A percentile compares a stretch with the other conserved stretches of the same genome.
Conservation (phyloP, 2,113 vertebrate species). For the Micromys minutus region DNA sequence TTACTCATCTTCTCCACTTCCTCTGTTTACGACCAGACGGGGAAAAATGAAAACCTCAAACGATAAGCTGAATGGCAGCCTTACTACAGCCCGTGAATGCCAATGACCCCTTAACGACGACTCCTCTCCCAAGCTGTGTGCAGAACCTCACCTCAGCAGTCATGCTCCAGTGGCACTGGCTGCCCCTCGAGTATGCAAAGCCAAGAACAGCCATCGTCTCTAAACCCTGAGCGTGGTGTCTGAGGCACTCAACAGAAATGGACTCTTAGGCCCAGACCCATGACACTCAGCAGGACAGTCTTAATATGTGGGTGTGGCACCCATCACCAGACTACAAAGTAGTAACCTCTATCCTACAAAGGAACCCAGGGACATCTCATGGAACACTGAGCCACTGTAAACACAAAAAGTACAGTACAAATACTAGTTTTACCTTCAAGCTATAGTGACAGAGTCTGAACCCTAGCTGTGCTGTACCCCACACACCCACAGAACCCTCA, state of each 20-base stretch:
- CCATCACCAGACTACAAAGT: neutral
- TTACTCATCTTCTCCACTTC: slow-evolving; percentile 97
- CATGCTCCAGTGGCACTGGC: neutral
- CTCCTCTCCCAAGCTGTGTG: neutral
- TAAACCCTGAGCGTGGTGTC: neutral
- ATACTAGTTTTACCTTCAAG: neutral
- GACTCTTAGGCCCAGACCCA: neutral
- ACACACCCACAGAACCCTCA: rapidly evolving
- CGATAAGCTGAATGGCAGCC: neutral
- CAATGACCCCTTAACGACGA: neutral
- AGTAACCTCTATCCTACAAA: neutral
- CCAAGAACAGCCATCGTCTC: neutral
- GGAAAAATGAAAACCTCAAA: neutral
- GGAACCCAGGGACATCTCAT: neutral
- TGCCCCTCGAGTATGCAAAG: neutral
- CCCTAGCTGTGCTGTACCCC: neutral
- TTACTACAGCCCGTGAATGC: neutral
- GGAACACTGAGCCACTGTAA: neutral
- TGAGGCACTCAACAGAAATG: neutral
- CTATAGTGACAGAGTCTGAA: rapidly evolving
- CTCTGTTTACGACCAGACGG: slow-evolving; percentile 84
- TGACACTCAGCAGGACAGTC: rapidly evolving
- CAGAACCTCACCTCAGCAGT: too few species aligned
- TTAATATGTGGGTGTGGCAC: neutral
- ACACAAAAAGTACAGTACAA: rapidly evolving